Conservation (phyloP, 2,113 vertebrate genomes). For the Ptilonorhynchus violaceus region DNA sequence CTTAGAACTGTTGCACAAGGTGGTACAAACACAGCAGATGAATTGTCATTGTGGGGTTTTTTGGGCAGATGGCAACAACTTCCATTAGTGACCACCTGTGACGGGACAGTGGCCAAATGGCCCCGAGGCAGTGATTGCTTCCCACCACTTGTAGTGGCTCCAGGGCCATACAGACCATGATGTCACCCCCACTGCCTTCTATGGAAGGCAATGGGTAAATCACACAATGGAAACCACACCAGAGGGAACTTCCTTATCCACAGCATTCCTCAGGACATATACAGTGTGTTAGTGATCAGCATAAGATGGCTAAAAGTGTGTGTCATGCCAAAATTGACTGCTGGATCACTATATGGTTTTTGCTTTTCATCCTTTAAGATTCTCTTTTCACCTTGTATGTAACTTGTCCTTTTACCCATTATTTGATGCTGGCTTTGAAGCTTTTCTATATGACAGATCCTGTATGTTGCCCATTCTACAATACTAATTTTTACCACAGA, state of each 20-base stretch:
- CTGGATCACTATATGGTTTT: not conserved
- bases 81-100: not conserved
- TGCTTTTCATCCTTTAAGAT: not conserved
- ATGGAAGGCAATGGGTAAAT: not conserved
- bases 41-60: not conserved
- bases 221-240: not conserved
- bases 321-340: not conserved
- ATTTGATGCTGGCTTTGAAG: not conserved
- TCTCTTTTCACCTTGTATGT: not conserved
- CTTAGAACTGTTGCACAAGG: not conserved
- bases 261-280: not conserved
- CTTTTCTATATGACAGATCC: not conserved
- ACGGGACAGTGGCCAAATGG: not conserved
- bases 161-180: not conserved
- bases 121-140: not conserved
- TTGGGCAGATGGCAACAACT: not conserved
- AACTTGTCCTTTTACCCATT: not conserved
- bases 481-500: not conserved
- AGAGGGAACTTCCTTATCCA: not conserved
- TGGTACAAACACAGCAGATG: not conserved
- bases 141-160: not conserved
- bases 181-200: not conserved
- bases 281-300: not conserved
- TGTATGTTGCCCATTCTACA: not conserved
- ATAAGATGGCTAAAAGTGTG: not conserved